Evolutionary conservation across 2,888 invertebrate genomes (phyloP), one percentile per base, ranked within the genome.

Genomic region (Drosophila kuntzei): DNA sequence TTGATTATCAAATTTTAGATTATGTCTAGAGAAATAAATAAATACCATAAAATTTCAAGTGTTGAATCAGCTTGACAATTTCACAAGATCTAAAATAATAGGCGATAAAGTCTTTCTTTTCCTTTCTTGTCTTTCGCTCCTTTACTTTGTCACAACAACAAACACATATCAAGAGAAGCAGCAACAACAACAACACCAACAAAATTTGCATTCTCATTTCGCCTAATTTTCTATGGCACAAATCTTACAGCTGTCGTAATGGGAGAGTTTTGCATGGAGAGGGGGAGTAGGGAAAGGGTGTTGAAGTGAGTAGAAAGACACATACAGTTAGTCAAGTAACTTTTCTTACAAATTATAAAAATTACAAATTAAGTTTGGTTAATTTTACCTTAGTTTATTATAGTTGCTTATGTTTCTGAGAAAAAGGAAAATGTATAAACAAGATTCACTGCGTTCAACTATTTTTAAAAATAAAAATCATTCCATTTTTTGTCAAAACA

Each of bases 201-300:
- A 71, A 62, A 54, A 62, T 63, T 84, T 76, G 76, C 68, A 71
- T 76, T 79, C 65, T 74, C 66, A 67, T 65, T 84, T 80, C 55
- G 73, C 61, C 61, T 64, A 76, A 80, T 84, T 84, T 79, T 76
- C 59, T 63, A 66, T 68, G 66, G 54, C 83, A 75, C 69, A 65
- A 67, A 71, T 79, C 49, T 25, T 65, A 51, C 57, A 65, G 70
- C 70, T 55, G 71, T 70, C 37, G 54, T 37, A 58, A 50, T 44
- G 50, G 32, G 0, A 53, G 20, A 32, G 43, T 12, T 46, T 27
- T 12, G 44, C 16, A n/a, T 32, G 34, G 3, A 29, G 27, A 32
- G 6, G 12, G 29, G 32, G 20, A 12, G 29, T n/a, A 6, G 25
- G 32, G 49, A 3, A 27, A 25, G 18, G 27, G 47, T 20, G 20